Evolutionary conservation across 2,797 vertebrate genomes (phyloP), one percentile per base, ranked within the genome.

Genomic region (Xenops minutus): DNA sequence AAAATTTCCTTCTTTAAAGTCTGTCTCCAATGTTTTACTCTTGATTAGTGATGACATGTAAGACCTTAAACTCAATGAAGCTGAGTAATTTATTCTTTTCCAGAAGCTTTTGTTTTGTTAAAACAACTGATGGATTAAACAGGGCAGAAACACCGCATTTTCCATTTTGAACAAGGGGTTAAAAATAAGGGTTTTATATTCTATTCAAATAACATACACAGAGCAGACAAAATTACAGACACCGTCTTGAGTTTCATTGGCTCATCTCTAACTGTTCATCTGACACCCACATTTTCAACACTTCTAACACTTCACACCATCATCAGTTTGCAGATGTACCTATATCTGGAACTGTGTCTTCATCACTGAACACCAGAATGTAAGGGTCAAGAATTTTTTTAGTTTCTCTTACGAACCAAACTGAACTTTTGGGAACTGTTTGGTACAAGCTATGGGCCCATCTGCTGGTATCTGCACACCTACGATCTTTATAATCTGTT

Each of bases 211-310:
- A 55, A 14, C 2, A 14, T 67, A 71, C 34, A 73, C 5, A 82
- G 59, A 93, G 26, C 64, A 85, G 59, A 36, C 80, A 93, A 80
- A 92, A 77, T 16, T 61, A 58, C 49, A 90, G 83, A 39, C 58
- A 69, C n/a, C 0, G 0, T 58, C 73, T 84, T 81, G 55, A 88
- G 32, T 66, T 69, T 55, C 56, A 41, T 55, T 87, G 0, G 0
- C 48, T 87, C 10, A 0, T 72, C 41, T 95, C 49, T 56, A 79
- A 86, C 77, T 76, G 41, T 61, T 92, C 84, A 71, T 74, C n/a
- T 68, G 84, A 93, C 96, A 82, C 89, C 94, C 89, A 91, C 84
- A 73, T 69, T 95, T 93, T 92, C 67, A 91, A 92, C 95, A 94
- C 94, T 81, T 89, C 80, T 29, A 90, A 59, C 41, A 63, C 58